Evolutionary conservation across 2,888 invertebrate genomes (phyloP).

Genomic region (Fissipunctia ypsillon): DNA sequence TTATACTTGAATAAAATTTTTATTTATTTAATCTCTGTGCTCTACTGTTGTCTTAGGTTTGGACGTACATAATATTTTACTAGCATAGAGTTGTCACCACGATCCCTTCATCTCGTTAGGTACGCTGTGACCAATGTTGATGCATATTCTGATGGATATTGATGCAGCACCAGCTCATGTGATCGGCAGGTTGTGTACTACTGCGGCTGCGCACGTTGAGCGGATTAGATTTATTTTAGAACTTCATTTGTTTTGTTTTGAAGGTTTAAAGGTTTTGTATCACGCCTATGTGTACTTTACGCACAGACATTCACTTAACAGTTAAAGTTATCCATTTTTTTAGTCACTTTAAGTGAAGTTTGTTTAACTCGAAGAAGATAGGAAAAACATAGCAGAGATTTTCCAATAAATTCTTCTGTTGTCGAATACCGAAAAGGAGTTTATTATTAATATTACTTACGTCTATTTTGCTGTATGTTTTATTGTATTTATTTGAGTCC

Average conservation of each 20-base stretch:
- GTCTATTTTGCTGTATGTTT: no score
- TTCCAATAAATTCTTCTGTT: neutral
- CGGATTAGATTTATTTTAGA: no score
- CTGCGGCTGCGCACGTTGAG: neutral
- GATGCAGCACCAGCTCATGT: neutral
- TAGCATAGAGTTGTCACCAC: neutral
- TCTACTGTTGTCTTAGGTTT: no score
- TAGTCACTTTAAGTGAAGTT: neutral
- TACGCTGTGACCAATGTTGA: neutral
- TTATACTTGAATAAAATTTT: no score
- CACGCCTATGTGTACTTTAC: neutral
- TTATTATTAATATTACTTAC: neutral
- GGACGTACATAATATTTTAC: neutral
- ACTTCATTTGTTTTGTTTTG: neutral
- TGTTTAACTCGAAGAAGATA: neutral
- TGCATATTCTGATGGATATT: neutral
- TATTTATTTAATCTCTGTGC: no score
- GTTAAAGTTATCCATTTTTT: neutral
- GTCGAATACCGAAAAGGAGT: neutral
- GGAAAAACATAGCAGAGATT: neutral
- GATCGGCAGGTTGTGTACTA: conserved; percentile 8
- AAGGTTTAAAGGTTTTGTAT: neutral
- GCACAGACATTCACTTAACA: neutral
- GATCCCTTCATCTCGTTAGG: no score
- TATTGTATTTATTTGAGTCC: neutral